Conservation (phyloP, 2,113 vertebrate genomes). For the Andinoacara biseriatus region DNA sequence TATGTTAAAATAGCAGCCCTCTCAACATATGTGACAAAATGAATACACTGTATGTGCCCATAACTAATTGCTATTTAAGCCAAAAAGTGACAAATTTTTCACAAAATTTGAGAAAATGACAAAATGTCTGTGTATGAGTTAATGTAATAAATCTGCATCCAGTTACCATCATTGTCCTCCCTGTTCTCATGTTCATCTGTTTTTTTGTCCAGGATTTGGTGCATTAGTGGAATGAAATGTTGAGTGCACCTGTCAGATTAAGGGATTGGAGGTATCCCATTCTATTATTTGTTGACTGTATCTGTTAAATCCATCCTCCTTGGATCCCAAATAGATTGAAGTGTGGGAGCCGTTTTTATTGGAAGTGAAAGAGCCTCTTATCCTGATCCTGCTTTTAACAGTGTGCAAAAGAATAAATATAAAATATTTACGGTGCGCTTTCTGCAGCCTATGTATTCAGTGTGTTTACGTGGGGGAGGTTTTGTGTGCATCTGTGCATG, state of each 20-base stretch:
- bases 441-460: conserved; percentile 38
- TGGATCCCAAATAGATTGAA: conserved; percentile 67
- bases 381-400: conserved; percentile 55
- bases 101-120: neutral
- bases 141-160: conserved; percentile 22
- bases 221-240: conserved; percentile 77
- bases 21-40: no score
- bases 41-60: no score
- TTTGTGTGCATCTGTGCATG: conserved; percentile 24
- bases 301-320: conserved; percentile 69
- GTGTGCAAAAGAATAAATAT: conserved; percentile 55
- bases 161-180: conserved; percentile 10
- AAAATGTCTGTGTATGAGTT: neutral
- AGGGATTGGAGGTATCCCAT: conserved; percentile 71
- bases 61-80: neutral
- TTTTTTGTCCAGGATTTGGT: conserved; percentile 51
- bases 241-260: conserved; percentile 78
- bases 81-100: neutral
- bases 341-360: conserved; percentile 59
- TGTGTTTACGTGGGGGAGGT: neutral
- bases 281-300: conserved; percentile 72
- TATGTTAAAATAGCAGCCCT: no score
- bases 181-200: conserved; percentile 19
- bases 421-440: conserved; percentile 62
- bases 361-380: conserved; percentile 52